Evolutionary conservation across 2,797 vertebrate species (phyloP).

Genomic region (Myoxocephalus aenaeus): DNA sequence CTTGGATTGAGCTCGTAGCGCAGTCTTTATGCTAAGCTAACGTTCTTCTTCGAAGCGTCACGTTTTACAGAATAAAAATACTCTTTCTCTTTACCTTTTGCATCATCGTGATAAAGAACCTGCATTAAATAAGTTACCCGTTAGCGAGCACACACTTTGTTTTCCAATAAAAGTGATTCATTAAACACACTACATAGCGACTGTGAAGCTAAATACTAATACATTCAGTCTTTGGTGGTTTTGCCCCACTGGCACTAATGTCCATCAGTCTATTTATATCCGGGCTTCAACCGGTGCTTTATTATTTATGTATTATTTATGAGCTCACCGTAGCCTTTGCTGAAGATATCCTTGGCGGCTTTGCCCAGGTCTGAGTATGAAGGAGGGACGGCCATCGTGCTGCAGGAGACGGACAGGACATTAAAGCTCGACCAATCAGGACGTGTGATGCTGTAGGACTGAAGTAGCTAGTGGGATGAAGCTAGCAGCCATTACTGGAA

Average conservation of each 20-base stretch:
- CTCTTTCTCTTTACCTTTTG: neutral
- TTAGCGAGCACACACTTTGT: neutral
- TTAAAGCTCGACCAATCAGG: neutral
- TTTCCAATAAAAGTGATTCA: neutral
- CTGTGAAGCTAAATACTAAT: neutral
- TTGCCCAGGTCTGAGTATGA: constrained; percentile 95
- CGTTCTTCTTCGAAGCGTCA: neutral
- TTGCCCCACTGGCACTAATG: neutral
- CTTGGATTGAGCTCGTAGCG: neutral
- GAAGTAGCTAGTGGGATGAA: neutral
- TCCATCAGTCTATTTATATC: neutral
- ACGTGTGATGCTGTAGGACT: neutral
- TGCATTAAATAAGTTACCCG: neutral
- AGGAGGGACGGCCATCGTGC: constrained; percentile 93
- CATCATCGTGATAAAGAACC: neutral
- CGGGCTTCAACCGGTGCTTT: too few relatives aligned
- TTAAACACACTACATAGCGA: neutral
- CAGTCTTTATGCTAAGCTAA: neutral
- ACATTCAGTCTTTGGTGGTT: neutral
- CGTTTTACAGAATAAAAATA: neutral
- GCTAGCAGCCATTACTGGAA: neutral
- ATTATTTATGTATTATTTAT: too few relatives aligned
- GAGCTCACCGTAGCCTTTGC: constrained; percentile 92
- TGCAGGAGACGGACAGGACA: constrained; percentile 40
- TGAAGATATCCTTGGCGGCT: constrained; percentile 94